Base-by-base conservation (phyloP, 2,888 invertebrate genomes). In the Lithophane ornitopus region DNA sequence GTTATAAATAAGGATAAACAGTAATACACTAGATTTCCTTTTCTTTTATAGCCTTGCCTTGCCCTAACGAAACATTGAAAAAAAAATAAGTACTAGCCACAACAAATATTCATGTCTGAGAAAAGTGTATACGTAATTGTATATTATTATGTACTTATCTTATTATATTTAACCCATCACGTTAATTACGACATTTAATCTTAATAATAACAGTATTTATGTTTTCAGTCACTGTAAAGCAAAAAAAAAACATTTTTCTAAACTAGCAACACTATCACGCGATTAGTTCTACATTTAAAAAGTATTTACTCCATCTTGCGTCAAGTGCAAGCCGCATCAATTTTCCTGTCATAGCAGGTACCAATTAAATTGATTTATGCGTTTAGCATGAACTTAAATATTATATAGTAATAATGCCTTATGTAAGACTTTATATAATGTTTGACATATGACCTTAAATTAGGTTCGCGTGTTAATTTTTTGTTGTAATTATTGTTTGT, bases 291-390 rank as follows among this genome's bases (percentile, higher is more conserved):
- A 41, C 49, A 62, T n/a, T 56, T 39, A 74, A 74, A 78, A 67
- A 74, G 28, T 65, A 46, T 81, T 76, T 58, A 81, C n/a, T 34
- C 58, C 26, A 62, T 56, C 52, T 63, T 65, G 66, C 58, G 84
- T 69, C 84, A 84, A 74, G 81, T 72, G 80, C 54, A 68, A 86
- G 26, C 26, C 52, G 74, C 74, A 76, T 76, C 75, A 85, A 87
- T 87, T 82, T 87, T 82, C 76, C 44, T 87, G 87, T 88, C 87
- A 88, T 67, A 58, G 11, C 14, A 12, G 28, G 54, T 49, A 76
- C 54, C 61, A 84, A 74, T 82, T 62, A 86, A 44, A 69, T 79
- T 88, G 86, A 88, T 86, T 88, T 69, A 88, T 86, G 84, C 52
- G 44, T 72, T 61, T 62, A 75, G 46, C 44, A 66, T 82, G 73